Evolutionary conservation across 2,797 vertebrate species (phyloP).

Genomic region (Paguma larvata): DNA sequence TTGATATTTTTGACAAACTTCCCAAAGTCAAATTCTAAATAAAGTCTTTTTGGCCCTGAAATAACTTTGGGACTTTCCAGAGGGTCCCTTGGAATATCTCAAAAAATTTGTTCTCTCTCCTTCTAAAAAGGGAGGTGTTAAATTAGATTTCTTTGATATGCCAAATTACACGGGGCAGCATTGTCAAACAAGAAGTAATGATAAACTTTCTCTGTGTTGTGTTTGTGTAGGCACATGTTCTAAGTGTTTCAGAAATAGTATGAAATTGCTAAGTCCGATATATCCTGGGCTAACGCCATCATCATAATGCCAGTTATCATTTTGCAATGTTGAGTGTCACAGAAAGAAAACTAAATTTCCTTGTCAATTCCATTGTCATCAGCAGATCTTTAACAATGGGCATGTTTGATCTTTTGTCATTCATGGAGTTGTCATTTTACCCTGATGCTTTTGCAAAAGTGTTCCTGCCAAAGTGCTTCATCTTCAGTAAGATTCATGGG

Average conservation of each 20-base stretch:
- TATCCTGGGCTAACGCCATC: background rate
- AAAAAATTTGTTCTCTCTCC: background rate
- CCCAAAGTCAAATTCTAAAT: background rate
- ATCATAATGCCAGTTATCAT: background rate
- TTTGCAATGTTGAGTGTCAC: background rate
- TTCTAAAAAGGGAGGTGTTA: background rate
- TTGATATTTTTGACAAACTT: background rate
- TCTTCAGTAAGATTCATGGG: background rate
- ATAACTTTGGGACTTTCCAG: background rate
- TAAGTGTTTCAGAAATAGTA: background rate
- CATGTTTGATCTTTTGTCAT: background rate
- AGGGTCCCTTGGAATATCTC: background rate
- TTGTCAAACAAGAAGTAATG: background rate
- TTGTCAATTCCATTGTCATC: background rate
- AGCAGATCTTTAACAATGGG: background rate
- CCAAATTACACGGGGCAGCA: background rate
- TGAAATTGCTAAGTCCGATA: background rate
- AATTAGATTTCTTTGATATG: background rate
- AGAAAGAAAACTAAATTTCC: background rate
- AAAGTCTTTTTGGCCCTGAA: background rate
- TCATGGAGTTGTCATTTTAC: background rate
- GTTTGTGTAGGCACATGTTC: background rate
- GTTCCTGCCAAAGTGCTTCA: background rate
- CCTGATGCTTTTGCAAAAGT: background rate
- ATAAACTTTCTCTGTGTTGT: background rate